Conservation (phyloP, 64 coral and sea anemone species). For the Dendronephthya gigantea region DNA sequence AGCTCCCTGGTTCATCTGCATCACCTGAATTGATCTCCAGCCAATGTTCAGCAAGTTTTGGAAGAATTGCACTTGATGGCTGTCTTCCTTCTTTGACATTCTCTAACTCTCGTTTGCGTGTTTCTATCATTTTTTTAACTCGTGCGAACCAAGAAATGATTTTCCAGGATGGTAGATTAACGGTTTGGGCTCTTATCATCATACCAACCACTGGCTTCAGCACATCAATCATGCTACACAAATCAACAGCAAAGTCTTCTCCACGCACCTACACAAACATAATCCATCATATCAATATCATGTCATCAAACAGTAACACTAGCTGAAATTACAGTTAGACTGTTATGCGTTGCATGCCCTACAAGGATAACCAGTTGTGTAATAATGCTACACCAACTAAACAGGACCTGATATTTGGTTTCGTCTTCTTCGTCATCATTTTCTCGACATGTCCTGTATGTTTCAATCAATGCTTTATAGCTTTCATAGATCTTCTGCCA, state of each 20-base stretch:
- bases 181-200: background rate
- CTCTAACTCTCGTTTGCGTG: background rate
- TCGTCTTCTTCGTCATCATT: background rate
- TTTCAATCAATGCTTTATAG: background rate
- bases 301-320: too few species aligned
- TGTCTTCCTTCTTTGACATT: background rate
- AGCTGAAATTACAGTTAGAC: too few species aligned
- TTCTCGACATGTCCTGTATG: background rate
- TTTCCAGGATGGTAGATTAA: background rate
- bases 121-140: background rate
- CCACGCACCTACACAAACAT: background rate
- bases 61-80: background rate
- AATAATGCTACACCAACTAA: too few species aligned
- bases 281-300: too few species aligned
- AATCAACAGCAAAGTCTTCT: background rate
- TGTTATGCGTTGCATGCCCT: too few species aligned
- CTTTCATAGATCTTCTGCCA: background rate
- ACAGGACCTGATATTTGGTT: background rate
- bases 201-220: background rate
- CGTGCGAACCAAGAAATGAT: background rate
- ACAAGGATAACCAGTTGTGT: too few species aligned
- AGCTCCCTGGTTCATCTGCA: background rate
- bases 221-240: background rate
- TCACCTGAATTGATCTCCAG: background rate
- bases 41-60: slow-evolving; percentile 5